Evolutionary conservation across 2,888 invertebrate species (phyloP).

Genomic region (Vesta saturnalis): DNA sequence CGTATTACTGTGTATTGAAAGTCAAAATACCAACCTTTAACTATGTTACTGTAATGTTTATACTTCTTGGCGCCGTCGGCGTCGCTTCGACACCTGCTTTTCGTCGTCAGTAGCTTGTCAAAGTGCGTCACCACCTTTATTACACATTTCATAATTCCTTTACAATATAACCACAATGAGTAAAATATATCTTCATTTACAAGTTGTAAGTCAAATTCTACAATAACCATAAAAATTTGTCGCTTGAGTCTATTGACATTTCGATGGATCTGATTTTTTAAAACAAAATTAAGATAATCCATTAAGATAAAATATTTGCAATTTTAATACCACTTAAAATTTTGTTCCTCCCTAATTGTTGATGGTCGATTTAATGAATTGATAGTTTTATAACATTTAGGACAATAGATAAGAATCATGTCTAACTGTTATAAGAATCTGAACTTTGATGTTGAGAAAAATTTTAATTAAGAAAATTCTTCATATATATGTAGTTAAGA

Average conservation of each 20-base stretch:
- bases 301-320: background rate
- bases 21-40: conserved; percentile 44
- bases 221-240: too few species aligned
- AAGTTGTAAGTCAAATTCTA: too few species aligned
- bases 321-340: background rate
- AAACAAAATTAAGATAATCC: too few species aligned
- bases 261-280: too few species aligned
- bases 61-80: conserved; percentile 47
- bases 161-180: too few species aligned
- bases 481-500: background rate
- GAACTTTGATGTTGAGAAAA: conserved; percentile 7
- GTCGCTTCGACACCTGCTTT: conserved; percentile 49
- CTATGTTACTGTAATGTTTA: conserved; percentile 41
- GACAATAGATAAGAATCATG: background rate
- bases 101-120: conserved; percentile 46
- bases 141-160: conserved; percentile 14
- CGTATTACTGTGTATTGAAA: conserved; percentile 25
- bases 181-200: too few species aligned
- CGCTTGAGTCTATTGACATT: too few species aligned
- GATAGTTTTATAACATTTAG: conserved; percentile 3
- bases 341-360: background rate
- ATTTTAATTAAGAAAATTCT: conserved; percentile 8
- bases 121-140: conserved; percentile 30
- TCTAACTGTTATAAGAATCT: background rate
- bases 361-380: background rate